These are phyloP conservation scores for Cromileptes altivelis DNA, from an alignment of 2,113 vertebrate species.

Conservation along the genomic window DNA sequence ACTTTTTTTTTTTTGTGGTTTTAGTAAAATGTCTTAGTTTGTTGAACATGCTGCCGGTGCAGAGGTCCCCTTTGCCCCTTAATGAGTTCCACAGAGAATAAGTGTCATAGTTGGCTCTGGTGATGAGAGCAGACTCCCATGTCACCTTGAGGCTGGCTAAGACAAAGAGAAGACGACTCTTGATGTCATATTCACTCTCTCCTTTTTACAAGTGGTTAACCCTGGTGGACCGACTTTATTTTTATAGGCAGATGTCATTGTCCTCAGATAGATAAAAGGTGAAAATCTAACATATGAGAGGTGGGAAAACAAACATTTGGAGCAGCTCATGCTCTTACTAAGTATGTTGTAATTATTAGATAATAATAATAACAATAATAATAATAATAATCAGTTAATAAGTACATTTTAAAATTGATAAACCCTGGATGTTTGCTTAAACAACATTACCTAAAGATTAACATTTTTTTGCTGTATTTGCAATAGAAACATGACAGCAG, in stretches of 20 bases:
- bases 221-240: conserved; percentile 36
- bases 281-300: conserved; percentile 10
- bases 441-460: background rate
- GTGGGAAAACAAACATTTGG: too few species aligned
- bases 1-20: conserved; percentile 12
- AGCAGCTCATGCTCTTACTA: too few species aligned
- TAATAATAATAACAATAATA: background rate
- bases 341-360: background rate
- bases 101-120: conserved; percentile 72
- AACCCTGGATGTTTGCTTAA: background rate
- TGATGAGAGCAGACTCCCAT: conserved; percentile 74
- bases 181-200: conserved; percentile 69
- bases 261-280: conserved; percentile 33
- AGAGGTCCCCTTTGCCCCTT: conserved; percentile 75
- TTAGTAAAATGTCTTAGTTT: conserved; percentile 72
- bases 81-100: conserved; percentile 80
- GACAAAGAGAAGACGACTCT: conserved; percentile 71
- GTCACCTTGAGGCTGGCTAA: conserved; percentile 79
- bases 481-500: background rate
- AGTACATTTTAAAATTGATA: background rate
- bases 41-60: conserved; percentile 74
- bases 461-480: background rate
- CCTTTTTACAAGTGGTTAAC: conserved; percentile 52
- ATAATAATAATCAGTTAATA: background rate
- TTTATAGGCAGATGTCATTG: conserved; percentile 49